Conservation (phyloP, 2,113 vertebrate genomes). For the Centropus bengalensis region DNA sequence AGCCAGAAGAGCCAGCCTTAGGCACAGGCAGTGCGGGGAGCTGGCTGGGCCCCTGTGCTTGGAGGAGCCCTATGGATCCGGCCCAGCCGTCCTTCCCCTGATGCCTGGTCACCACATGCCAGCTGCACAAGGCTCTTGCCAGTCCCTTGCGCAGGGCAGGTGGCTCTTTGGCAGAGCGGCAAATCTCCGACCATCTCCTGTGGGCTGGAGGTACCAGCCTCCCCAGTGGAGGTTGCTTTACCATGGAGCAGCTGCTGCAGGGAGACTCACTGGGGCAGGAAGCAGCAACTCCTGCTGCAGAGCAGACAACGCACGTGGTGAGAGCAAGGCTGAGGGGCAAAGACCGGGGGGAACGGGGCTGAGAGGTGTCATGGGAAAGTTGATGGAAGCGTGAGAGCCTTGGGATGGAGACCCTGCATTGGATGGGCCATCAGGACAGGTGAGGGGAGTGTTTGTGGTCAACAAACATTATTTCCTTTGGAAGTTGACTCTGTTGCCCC, state of each 20-base stretch:
- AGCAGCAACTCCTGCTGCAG: not conserved
- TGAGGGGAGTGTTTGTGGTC: not conserved
- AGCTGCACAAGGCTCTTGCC: not conserved
- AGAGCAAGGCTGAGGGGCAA: not conserved
- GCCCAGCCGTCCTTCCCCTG: not conserved
- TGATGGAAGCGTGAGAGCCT: not conserved
- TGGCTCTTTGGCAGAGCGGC: not conserved
- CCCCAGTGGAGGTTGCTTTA: not conserved
- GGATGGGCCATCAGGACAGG: not conserved
- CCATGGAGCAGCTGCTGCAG: not conserved
- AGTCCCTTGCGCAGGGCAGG: not conserved
- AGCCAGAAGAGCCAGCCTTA: constrained; percentile 49
- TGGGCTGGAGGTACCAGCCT: accelerated
- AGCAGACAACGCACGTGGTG: not conserved
- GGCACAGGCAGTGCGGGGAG: not conserved
- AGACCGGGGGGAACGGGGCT: accelerated
- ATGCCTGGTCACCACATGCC: not conserved
- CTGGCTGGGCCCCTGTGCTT: not conserved
- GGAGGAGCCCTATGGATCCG: not conserved
- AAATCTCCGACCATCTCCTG: not conserved
- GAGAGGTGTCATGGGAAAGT: accelerated
- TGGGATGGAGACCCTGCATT: not conserved
- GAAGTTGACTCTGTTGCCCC: not conserved
- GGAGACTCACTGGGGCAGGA: not conserved
- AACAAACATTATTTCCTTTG: not conserved